Conservation (phyloP, 2,797 vertebrate genomes). For the Chanos chanos region DNA sequence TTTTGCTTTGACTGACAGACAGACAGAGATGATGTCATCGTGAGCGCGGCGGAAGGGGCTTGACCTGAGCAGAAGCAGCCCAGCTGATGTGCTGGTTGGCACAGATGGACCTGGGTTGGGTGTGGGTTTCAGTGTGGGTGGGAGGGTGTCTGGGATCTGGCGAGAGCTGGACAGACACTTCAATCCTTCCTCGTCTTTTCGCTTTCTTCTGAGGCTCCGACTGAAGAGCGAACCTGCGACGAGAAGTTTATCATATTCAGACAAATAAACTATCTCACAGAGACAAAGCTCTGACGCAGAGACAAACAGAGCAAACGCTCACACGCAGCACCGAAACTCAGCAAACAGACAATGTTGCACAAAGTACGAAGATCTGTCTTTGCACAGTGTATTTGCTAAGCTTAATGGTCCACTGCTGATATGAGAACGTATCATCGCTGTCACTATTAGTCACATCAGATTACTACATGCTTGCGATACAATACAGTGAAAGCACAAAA, state of each 20-base stretch:
- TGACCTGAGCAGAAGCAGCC: conserved; percentile 70
- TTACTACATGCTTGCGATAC: neutral
- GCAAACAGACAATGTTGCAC: too few relatives aligned
- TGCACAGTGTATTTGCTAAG: too few relatives aligned
- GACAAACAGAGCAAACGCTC: too few relatives aligned
- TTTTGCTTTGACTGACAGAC: conserved; percentile 50
- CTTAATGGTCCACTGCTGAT: too few relatives aligned
- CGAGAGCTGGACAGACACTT: conserved; percentile 50
- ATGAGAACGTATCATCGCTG: too few relatives aligned
- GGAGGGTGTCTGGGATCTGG: conserved; percentile 42
- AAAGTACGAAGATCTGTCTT: neutral
- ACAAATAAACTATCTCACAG: too few relatives aligned
- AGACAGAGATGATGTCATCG: conserved; percentile 51
- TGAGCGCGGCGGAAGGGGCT: conserved; percentile 46
- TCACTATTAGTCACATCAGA: too few relatives aligned
- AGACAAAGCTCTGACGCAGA: too few relatives aligned
- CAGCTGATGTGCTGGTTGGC: conserved; percentile 59
- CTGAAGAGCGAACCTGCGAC: conserved; percentile 48
- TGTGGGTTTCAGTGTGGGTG: conserved; percentile 48
- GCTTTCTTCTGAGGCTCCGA: conserved; percentile 40
- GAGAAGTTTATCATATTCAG: neutral
- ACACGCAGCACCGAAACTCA: too few relatives aligned
- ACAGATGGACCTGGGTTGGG: conserved; percentile 59
- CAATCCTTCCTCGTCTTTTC: conserved; percentile 45
- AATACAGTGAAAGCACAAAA: too few relatives aligned